Conservation (phyloP, 2,797 vertebrate genomes). For the Nothura maculosa region DNA sequence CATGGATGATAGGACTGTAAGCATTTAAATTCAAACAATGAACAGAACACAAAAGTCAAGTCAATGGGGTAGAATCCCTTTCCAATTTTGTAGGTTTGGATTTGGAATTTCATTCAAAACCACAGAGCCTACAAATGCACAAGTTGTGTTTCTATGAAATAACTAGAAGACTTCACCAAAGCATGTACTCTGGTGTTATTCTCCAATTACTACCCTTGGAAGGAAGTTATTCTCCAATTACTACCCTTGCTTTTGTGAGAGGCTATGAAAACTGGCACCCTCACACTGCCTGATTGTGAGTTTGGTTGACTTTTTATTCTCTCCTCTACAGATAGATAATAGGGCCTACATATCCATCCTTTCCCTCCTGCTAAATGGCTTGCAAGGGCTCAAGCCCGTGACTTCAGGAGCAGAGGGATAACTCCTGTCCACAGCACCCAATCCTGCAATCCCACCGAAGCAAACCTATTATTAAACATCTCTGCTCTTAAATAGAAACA, state of each 20-base stretch:
- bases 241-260: neutral
- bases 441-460: neutral
- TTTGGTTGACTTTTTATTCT: neutral
- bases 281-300: neutral
- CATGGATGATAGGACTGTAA: neutral
- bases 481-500: neutral
- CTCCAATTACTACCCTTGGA: neutral
- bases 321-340: neutral
- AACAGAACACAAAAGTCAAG: neutral
- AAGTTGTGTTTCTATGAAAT: neutral
- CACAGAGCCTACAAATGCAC: neutral
- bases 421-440: neutral
- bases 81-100: neutral
- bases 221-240: neutral
- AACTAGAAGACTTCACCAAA: neutral
- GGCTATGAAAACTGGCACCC: neutral
- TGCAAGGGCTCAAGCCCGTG: neutral
- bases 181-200: neutral
- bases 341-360: neutral
- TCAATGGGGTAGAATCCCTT: neutral
- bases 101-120: neutral
- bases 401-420: fast-evolving
- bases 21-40: neutral
- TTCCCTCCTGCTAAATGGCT: neutral
- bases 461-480: neutral